phyloP scores from a whole-genome alignment of 2,113 vertebrate species.

The Semnopithecus entellus region DNA sequence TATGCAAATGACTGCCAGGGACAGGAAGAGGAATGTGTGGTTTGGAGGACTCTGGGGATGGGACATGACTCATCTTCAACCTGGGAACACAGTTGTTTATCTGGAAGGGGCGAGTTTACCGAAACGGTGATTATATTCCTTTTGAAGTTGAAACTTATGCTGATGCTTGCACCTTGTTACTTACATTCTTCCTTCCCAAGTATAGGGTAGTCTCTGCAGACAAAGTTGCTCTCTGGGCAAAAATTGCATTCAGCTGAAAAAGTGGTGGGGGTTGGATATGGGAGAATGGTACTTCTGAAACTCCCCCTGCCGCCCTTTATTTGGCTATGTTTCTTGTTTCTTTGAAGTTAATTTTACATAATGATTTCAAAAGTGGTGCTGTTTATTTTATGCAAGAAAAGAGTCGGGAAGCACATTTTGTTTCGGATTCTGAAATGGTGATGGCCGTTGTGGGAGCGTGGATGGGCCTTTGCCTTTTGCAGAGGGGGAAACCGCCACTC shows the following conservation, averaged over 20 bases:
- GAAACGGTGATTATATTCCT: not conserved
- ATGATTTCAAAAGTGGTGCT: not conserved
- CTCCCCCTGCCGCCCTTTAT: not conserved
- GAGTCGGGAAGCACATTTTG: not conserved
- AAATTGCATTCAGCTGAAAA: not conserved
- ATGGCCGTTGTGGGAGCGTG: not conserved
- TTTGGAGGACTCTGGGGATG: not conserved
- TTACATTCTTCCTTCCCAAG: not conserved
- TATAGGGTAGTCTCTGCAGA: not conserved
- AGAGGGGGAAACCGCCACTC: not conserved
- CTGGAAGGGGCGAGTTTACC: not conserved
- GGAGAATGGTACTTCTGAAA: not conserved
- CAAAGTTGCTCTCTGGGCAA: not conserved
- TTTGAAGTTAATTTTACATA: not conserved
- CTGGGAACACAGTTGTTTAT: slow-evolving; percentile 45
- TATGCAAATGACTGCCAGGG: slow-evolving; percentile 37
- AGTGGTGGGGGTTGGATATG: not conserved
- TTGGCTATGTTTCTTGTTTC: not conserved
- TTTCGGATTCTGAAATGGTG: not conserved
- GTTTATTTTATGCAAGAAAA: not conserved
- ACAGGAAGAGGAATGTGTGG: not conserved
- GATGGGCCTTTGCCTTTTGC: not conserved
- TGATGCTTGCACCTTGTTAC: not conserved
- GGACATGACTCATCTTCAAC: slow-evolving; percentile 55
- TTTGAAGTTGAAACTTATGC: not conserved